These are phyloP conservation scores for Onychomys torridus DNA, from an alignment of 2,797 vertebrate genomes.

Conservation along the genomic window DNA sequence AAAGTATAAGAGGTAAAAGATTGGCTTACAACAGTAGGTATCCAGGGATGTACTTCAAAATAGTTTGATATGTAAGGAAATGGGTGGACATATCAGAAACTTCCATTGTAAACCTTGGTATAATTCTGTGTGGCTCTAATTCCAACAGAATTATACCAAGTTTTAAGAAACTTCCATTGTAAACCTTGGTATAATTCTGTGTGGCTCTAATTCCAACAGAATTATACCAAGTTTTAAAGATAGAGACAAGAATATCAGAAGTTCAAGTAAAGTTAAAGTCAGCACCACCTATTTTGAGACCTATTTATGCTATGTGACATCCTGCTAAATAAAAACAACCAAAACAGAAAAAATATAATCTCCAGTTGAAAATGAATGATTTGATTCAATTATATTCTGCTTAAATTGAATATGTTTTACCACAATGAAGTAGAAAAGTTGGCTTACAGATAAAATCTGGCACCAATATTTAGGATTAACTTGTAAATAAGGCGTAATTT, in stretches of 20 bases:
- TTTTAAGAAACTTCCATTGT: background rate
- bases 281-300: background rate
- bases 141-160: background rate
- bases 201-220: background rate
- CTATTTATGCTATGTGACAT: background rate
- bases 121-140: background rate
- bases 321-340: background rate
- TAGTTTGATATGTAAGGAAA: background rate
- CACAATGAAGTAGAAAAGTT: background rate
- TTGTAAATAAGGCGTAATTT: background rate
- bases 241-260: background rate
- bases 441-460: background rate
- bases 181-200: background rate
- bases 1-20: background rate
- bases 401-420: background rate
- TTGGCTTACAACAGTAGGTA: background rate
- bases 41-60: background rate
- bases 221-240: background rate
- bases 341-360: background rate
- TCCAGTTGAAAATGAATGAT: background rate
- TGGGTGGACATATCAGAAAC: background rate
- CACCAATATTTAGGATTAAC: background rate
- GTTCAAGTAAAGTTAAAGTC: background rate
- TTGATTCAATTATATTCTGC: background rate
- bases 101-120: constrained; percentile 4